Base-by-base conservation (phyloP, 2,113 vertebrate genomes). In the Mungos mungo region DNA sequence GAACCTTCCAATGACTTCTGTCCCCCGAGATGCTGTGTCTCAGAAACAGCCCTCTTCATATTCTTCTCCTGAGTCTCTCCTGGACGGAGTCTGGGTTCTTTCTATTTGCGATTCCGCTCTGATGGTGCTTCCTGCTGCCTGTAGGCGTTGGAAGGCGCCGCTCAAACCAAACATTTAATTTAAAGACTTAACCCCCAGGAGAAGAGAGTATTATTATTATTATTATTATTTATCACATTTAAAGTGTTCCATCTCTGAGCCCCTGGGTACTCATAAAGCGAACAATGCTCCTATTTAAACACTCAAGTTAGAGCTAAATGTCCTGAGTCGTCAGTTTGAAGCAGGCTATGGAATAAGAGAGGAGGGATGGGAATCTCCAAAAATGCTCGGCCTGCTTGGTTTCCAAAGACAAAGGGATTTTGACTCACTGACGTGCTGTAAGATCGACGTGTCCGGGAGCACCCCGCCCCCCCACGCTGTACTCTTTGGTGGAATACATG, bases 101-200 rank as follows among this genome's bases (percentile, higher is more conserved):
- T 33, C 7, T 7, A 45, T 65, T 88, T 18, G 27, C 29, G 60
- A 7, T 38, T 85, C 74, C 16, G 16, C 35, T 50, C 54, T 10
- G 52, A 79, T 71, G 69, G 80, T 15, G 25, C 69, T 27, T 11
- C n/a, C 23, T 9, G 69, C 19, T 90, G 66, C 96, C 88, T 52
- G 65, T 10, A 18, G 90, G 93, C 18, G 31, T 50, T 81, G 81
- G 65, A 93, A 93, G 91, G 52, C 63, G 29, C 74, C n/a, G 25
- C 68, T 45, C 92, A 91, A 82, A 63, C 41, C 87, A 77, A 96
- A 77, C 90, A 47, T 90, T 93, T 69, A 81, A 77, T 91, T 68
- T 71, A 69, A 88, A 93, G 66, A 31, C 47, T 74, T 57, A 52
- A 63, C 11, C 18, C 82, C 69, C 81, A 52, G 83, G 91, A 93